phyloP scores from a whole-genome alignment of 1,140 invertebrate genomes.

The Argopecten irradians region DNA sequence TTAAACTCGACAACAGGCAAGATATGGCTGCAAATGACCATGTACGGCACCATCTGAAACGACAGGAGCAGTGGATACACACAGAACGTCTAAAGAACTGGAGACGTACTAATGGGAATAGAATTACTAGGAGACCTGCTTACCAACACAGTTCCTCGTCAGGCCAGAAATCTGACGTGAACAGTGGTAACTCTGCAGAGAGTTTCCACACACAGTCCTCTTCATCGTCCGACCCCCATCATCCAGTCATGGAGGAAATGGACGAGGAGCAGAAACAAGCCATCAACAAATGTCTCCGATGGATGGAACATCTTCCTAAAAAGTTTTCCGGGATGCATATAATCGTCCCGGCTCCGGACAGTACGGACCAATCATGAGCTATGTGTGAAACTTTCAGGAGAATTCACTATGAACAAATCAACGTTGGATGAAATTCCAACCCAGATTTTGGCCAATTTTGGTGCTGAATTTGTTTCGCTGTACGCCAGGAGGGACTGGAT shows the following conservation, averaged over 20 bases:
- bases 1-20: conserved; percentile 47
- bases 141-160: conserved; percentile 45
- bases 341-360: background rate
- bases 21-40: conserved; percentile 49
- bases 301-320: conserved; percentile 61
- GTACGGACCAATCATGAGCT: background rate
- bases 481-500: background rate
- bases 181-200: conserved; percentile 58
- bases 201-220: conserved; percentile 51
- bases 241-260: conserved; percentile 46
- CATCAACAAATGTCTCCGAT: conserved; percentile 59
- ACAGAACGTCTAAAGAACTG: conserved; percentile 60
- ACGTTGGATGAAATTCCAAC: background rate
- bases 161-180: conserved; percentile 59
- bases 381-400: background rate
- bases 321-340: conserved; percentile 64
- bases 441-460: background rate
- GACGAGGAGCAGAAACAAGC: conserved; percentile 56
- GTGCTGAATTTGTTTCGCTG: background rate
- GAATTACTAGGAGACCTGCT: conserved; percentile 35
- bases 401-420: background rate
- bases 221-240: conserved; percentile 40
- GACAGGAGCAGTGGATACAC: conserved; percentile 57
- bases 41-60: conserved; percentile 45
- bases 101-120: conserved; percentile 49